Evolutionary conservation across 2,113 vertebrate species (phyloP), one percentile per base, ranked within the genome.

Genomic region (Calidris pugnax): DNA sequence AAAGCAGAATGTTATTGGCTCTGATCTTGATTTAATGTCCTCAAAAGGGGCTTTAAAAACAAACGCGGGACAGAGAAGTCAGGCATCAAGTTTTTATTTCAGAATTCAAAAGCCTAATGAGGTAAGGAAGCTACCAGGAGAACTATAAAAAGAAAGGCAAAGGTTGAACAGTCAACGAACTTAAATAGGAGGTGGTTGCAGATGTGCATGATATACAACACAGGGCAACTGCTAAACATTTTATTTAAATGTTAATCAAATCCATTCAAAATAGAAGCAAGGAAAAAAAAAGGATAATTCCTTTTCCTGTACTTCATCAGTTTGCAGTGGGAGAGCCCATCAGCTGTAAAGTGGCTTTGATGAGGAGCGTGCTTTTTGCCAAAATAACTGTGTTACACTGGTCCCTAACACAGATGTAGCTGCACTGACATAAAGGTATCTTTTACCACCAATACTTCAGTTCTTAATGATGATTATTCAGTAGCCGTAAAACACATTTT

Each of bases 101-200:
- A 56, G 95, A 83, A 95, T 95, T 81, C 75, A 73, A 93, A 89
- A 85, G 72, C 64, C 94, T 95, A 81, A 89, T 93, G 94, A 96
- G 90, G 45, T 82, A 51, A 71, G 68, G 94, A 93, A 95, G 90
- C 93, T 23, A 73, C 89, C 68, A 63, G 64, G 93, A 95, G 89
- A 74, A 89, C 94, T 83, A 74, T 75, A 92, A 96, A 97, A 95
- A 92, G 74, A 81, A 95, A 97, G 64, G 91, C 78, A 94, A 96
- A 92, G 37, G 47, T 57, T 94, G 82, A 83, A 59, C 69, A 80
- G 81, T 69, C 62, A 72, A 64, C 72, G 78, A 71, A 24, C 64
- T 81, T 63, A 68, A 91, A 73, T 4, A 68, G 88, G 51, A 79
- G 91, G 60, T 75, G 56, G 26, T 3, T 92, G 82, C 91, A 97